Base-by-base conservation (phyloP, 2,113 vertebrate genomes). In the Alethe castanea region DNA sequence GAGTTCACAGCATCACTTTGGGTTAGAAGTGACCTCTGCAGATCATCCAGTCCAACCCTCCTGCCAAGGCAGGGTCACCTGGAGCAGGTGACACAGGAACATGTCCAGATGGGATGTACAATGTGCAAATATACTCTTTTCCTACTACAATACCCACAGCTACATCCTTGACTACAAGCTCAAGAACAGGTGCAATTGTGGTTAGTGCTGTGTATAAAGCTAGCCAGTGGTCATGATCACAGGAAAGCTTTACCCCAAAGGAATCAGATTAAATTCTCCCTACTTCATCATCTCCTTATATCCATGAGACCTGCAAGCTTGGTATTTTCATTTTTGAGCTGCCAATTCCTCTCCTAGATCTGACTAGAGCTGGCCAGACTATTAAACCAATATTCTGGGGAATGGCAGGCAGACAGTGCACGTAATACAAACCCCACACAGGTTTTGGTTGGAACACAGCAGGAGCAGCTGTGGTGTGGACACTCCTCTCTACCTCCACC, bases 401-500 rank as follows among this genome's bases (percentile, higher is more conserved):
- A 73, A 61, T 3, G 7, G 14, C 77, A 44, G 50, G 57, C 66
- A 71, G 31, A 19, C 17, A 47, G n/a, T 12, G 42, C 24, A 59
- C 10, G 8, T 9, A 50, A 60, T 1, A 28, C 29, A 57, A 77
- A 17, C 15, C 33, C 44, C 33, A 12, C 20, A 8, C 20, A 19
- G 35, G 25, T 48, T 71, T 22, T 35, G 42, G 35, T 14, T 1
- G 10, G 42, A 26, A 14, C 50, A 48, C 0, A 1, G 33, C 29
- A 44, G 80, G 24, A 6, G 4, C 10, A 17, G 33, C 57, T 40
- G 56, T 5, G 45, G 11, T 4, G 12, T 2, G 2, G 26, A 5
- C 0, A 0, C 2, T 50, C 19, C 38, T 64, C 22, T 50, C 29
- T 13, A 4, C 15, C 28, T 52, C 20, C 8, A 2, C 8, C 45